These are phyloP conservation scores for Spisula subtruncata DNA, from an alignment of 2,888 invertebrate species.

Conservation along the genomic window DNA sequence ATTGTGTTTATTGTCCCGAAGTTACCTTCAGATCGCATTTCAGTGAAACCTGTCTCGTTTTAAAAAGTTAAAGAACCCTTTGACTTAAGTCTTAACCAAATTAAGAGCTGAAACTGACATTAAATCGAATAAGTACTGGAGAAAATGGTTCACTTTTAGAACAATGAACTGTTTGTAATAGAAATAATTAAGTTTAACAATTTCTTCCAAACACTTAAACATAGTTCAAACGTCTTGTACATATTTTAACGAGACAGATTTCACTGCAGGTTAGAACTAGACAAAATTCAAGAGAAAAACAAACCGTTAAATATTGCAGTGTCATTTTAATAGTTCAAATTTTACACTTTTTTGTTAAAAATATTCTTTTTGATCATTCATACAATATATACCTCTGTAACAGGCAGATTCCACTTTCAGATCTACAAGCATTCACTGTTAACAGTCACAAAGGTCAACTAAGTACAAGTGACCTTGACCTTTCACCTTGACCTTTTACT, in stretches of 20 bases:
- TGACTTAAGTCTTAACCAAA: neutral
- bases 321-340: slow-evolving; percentile 71
- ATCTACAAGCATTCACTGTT: neutral
- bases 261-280: neutral
- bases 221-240: neutral
- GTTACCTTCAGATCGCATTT: neutral
- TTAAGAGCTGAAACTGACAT: neutral
- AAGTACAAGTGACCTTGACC: neutral
- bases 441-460: neutral
- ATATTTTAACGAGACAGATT: neutral
- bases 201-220: neutral
- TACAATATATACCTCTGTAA: slow-evolving; percentile 29
- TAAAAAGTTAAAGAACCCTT: neutral
- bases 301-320: slow-evolving; percentile 55
- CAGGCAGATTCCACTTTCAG: neutral
- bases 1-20: neutral
- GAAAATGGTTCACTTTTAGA: neutral
- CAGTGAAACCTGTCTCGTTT: slow-evolving; percentile 8
- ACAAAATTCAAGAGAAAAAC: slow-evolving; percentile 6
- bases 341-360: slow-evolving; percentile 71
- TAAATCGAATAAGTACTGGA: neutral
- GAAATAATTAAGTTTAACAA: too few relatives aligned
- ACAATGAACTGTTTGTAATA: too few relatives aligned
- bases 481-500: neutral
- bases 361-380: slow-evolving; percentile 67